These are phyloP conservation scores for Megaceryle maxima DNA, from an alignment of 2,113 vertebrate species.

Conservation along the genomic window DNA sequence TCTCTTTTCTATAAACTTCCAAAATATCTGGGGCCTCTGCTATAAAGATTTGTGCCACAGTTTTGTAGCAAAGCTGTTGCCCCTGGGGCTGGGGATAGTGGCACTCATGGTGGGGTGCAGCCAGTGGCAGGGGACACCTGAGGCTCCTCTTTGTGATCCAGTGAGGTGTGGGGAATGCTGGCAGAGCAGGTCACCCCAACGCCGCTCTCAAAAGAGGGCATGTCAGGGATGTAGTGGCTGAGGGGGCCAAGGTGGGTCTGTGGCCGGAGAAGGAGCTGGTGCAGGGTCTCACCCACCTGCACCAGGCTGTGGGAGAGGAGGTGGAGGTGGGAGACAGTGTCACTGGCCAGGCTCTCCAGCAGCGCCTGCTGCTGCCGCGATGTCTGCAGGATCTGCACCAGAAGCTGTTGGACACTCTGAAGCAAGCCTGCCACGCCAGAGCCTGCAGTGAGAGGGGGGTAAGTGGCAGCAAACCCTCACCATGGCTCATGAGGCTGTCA, in stretches of 20 bases:
- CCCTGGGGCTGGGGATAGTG: neutral
- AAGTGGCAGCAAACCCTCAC: neutral
- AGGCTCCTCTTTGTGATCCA: neutral
- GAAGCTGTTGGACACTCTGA: neutral
- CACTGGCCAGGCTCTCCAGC: neutral
- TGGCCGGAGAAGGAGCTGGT: neutral
- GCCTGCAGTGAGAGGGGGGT: neutral
- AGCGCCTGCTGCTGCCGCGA: constrained; percentile 32
- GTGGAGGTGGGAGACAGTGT: neutral
- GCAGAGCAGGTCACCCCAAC: neutral
- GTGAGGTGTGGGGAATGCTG: fast-evolving
- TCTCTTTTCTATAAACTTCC: constrained; percentile 14
- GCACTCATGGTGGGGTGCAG: neutral
- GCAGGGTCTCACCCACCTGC: constrained; percentile 29
- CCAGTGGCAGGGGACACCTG: fast-evolving
- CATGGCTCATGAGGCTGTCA: fast-evolving
- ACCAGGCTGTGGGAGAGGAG: constrained; percentile 29
- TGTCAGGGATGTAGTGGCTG: fast-evolving
- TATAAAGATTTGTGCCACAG: neutral
- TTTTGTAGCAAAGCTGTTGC: fast-evolving
- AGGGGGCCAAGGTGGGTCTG: neutral
- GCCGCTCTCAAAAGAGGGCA: neutral
- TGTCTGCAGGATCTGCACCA: constrained; percentile 1
- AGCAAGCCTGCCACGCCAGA: neutral
- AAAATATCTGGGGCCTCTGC: neutral